A percentile compares a stretch with the other conserved stretches of the same genome.
phyloP scores from a whole-genome alignment of 2,797 vertebrate genomes.

The Sebastes diaconus region DNA sequence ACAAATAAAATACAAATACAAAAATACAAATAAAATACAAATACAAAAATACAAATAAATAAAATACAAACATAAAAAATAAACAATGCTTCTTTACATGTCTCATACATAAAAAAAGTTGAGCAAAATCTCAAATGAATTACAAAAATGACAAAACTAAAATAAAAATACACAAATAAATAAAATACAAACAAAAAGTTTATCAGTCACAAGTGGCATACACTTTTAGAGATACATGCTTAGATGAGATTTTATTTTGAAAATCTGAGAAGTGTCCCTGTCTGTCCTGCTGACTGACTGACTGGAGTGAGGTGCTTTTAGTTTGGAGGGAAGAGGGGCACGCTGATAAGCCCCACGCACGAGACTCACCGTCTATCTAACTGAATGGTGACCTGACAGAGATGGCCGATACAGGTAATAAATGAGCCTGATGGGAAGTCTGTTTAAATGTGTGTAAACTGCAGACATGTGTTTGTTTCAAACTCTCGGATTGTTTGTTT shows the following conservation, averaged over 20 bases:
- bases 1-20: no score
- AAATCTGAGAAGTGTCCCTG: neutral
- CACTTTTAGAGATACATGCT: no score
- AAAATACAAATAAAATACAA: no score
- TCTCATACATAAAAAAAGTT: no score
- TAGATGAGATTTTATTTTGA: slow-evolving; percentile 55
- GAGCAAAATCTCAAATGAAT: neutral
- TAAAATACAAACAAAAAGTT: neutral
- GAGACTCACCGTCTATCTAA: neutral
- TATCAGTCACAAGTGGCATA: no score
- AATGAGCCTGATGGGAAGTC: neutral
- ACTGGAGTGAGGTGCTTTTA: neutral
- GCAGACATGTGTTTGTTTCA: neutral
- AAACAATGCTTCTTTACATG: no score
- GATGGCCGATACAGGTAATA: slow-evolving; percentile 65
- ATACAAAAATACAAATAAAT: no score
- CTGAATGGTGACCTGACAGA: slow-evolving; percentile 44
- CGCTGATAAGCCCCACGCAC: neutral
- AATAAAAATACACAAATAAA: no score
- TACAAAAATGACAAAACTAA: neutral
- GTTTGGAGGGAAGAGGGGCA: neutral
- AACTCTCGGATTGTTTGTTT: neutral
- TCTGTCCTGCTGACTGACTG: neutral
- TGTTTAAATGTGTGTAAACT: neutral
- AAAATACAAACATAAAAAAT: no score